Percentiles rank a stretch among this genome's conserved stretches.
Evolutionary conservation across 2,888 invertebrate species (phyloP).

Genomic region (Stenodera caucasica): DNA sequence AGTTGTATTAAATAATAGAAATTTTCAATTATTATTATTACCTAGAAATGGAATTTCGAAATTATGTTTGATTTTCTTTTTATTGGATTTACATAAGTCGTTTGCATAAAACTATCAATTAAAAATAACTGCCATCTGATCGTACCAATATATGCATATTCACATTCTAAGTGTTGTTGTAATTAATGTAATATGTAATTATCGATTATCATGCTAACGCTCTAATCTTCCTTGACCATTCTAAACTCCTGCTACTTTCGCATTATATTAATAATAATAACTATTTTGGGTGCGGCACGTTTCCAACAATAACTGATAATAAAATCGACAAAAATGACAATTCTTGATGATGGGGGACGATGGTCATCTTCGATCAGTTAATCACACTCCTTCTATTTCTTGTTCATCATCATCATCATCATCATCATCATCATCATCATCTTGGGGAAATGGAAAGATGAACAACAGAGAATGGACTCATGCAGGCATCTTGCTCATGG

Average conservation of each 20-base stretch:
- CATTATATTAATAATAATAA: background rate
- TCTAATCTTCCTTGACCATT: background rate
- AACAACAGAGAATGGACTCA: background rate
- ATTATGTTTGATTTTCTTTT: too few relatives aligned
- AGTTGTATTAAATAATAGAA: too few relatives aligned
- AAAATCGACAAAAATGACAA: background rate
- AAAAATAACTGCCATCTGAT: background rate
- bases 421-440: background rate
- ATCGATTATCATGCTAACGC: background rate
- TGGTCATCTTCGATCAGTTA: background rate
- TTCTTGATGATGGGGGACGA: background rate
- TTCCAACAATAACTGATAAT: too few relatives aligned
- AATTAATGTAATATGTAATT: background rate
- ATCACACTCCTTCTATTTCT: too few relatives aligned
- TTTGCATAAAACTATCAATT: background rate
- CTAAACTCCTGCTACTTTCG: background rate
- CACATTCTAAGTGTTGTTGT: background rate
- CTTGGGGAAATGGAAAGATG: background rate
- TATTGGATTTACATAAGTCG: background rate
- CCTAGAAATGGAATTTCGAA: too few relatives aligned
- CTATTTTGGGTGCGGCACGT: background rate
- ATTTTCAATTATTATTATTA: too few relatives aligned
- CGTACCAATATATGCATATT: background rate
- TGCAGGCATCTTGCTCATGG: constrained; percentile 25
- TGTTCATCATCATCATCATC: background rate